These are phyloP conservation scores for Colossoma macropomum DNA, from an alignment of 2,113 vertebrate species.

Conservation along the genomic window DNA sequence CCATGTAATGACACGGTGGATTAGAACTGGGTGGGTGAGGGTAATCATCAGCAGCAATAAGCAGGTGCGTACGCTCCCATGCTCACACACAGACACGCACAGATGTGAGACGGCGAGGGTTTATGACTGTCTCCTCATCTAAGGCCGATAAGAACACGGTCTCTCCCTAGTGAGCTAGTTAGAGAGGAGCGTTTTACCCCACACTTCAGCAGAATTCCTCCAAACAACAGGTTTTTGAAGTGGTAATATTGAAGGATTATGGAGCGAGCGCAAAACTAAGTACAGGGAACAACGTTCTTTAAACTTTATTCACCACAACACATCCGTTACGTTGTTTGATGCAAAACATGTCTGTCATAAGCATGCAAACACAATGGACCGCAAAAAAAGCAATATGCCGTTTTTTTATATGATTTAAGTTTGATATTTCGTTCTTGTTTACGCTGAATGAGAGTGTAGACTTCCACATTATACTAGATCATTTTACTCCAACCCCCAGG, in stretches of 20 bases:
- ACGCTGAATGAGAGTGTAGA: not conserved
- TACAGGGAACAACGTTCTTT: constrained; percentile 9
- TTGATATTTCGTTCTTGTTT: not conserved
- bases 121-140: constrained; percentile 43
- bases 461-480: not conserved
- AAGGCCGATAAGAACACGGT: constrained; percentile 57
- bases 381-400: not conserved
- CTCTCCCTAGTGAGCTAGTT: constrained; percentile 30
- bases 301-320: constrained; percentile 28
- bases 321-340: constrained; percentile 35
- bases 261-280: constrained; percentile 34
- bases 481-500: not conserved
- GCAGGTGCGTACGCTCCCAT: constrained; percentile 33
- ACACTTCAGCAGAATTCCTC: constrained; percentile 20
- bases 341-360: not conserved
- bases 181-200: constrained; percentile 18
- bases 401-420: not conserved
- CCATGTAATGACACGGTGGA: constrained; percentile 42
- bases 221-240: constrained; percentile 11
- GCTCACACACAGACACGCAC: constrained; percentile 25
- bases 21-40: constrained; percentile 34
- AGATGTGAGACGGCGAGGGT: constrained; percentile 39
- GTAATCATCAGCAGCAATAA: constrained; percentile 39
- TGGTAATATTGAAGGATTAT: constrained; percentile 36
- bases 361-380: not conserved